These are phyloP conservation scores for Sarcophaga subvicina DNA, from an alignment of 2,888 invertebrate genomes.

Conservation along the genomic window DNA sequence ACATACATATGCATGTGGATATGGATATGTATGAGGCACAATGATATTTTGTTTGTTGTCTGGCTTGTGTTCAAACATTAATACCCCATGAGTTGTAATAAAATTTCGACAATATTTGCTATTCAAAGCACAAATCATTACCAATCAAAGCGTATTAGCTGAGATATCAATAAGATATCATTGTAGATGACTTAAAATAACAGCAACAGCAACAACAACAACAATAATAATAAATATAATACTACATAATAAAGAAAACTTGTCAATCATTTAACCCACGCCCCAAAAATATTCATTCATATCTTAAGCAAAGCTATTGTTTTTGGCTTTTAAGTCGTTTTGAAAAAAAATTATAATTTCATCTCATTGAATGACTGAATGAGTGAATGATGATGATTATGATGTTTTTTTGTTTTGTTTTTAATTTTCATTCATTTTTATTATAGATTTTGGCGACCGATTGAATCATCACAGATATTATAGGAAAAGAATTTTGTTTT, in stretches of 20 bases:
- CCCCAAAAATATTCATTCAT: not conserved
- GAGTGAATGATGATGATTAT: too few relatives aligned
- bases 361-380: too few relatives aligned
- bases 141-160: constrained; percentile 45
- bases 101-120: not conserved
- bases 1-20: too few relatives aligned
- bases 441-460: not conserved
- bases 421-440: constrained; percentile 14
- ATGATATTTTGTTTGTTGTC: too few relatives aligned
- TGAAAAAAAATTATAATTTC: too few relatives aligned
- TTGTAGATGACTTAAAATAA: not conserved
- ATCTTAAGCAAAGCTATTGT: too few relatives aligned
- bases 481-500: not conserved
- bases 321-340: too few relatives aligned
- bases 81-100: too few relatives aligned
- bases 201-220: not conserved
- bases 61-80: too few relatives aligned
- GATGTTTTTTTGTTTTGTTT: too few relatives aligned
- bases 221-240: not conserved
- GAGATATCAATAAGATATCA: constrained; percentile 45
- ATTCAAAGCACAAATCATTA: constrained; percentile 42
- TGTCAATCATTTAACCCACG: constrained; percentile 20
- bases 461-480: not conserved
- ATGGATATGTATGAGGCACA: too few relatives aligned
- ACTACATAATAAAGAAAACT: not conserved